These are phyloP conservation scores for Eumerus sabulonum DNA, from an alignment of 2,888 invertebrate genomes.

Conservation along the genomic window DNA sequence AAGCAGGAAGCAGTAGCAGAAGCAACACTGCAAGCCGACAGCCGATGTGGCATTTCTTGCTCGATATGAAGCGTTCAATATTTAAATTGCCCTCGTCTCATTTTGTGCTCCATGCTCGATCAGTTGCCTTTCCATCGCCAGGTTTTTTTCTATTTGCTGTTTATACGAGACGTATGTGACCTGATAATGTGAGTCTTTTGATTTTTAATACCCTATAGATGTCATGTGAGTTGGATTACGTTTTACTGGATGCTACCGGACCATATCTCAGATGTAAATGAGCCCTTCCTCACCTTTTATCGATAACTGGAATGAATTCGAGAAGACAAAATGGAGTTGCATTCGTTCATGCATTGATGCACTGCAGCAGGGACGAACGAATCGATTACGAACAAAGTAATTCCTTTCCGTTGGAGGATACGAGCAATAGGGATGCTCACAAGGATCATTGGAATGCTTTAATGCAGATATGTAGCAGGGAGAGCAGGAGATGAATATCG, in stretches of 20 bases:
- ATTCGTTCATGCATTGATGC: conserved; percentile 59
- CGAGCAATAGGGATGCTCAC: too few species aligned
- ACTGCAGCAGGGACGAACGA: conserved; percentile 59
- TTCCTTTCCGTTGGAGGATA: conserved; percentile 30
- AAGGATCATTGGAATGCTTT: too few species aligned
- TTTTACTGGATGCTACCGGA: too few species aligned
- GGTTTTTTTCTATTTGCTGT: background rate
- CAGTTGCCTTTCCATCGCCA: background rate
- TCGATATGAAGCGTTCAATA: conserved; percentile 62
- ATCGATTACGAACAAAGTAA: conserved; percentile 65
- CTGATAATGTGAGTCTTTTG: conserved; percentile 64
- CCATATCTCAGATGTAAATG: conserved; percentile 51
- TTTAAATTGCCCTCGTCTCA: conserved; percentile 58
- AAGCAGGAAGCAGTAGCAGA: conserved; percentile 31
- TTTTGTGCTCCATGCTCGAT: background rate
- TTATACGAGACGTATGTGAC: conserved; percentile 36
- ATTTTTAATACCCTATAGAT: conserved; percentile 60
- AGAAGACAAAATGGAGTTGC: conserved; percentile 34
- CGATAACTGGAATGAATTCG: conserved; percentile 1
- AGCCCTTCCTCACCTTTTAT: conserved; percentile 6
- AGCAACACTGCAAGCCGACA: conserved; percentile 32
- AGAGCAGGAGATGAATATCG: conserved; percentile 33
- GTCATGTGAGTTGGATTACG: conserved; percentile 5
- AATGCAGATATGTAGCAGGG: background rate
- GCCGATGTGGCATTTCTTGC: conserved; percentile 42